These are phyloP conservation scores for Arion vulgaris DNA, from an alignment of 1,140 invertebrate genomes.

Conservation along the genomic window DNA sequence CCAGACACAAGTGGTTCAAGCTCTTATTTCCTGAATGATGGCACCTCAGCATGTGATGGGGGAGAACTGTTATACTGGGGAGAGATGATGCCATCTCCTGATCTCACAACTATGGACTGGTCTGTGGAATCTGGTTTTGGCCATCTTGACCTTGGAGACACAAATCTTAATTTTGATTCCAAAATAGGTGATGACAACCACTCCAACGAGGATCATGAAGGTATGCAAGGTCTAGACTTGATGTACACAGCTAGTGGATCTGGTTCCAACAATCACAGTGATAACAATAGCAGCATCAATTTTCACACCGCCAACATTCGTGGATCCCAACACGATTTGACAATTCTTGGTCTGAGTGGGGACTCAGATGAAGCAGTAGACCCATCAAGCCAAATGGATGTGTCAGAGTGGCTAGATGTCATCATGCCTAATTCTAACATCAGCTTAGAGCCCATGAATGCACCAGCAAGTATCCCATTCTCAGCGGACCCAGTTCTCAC, in stretches of 20 bases:
- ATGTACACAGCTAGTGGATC: background rate
- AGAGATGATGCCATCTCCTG: constrained; percentile 61
- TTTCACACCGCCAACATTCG: constrained; percentile 41
- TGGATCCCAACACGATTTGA: constrained; percentile 57
- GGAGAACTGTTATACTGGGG: constrained; percentile 61
- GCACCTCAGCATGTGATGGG: constrained; percentile 19
- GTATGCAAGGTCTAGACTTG: background rate
- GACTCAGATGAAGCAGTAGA: constrained; percentile 50
- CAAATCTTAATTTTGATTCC: constrained; percentile 24
- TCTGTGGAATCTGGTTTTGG: constrained; percentile 58
- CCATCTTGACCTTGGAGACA: constrained; percentile 57
- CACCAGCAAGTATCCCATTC: constrained; percentile 62
- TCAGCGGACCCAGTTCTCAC: constrained; percentile 78
- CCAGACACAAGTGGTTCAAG: background rate
- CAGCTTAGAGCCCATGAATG: constrained; percentile 63
- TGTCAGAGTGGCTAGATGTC: constrained; percentile 82
- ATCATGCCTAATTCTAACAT: constrained; percentile 75
- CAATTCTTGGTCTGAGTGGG: constrained; percentile 50
- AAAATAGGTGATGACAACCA: background rate
- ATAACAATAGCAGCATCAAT: constrained; percentile 23
- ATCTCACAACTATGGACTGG: constrained; percentile 68
- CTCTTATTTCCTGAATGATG: background rate
- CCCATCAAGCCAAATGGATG: constrained; percentile 80
- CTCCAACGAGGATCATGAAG: background rate
- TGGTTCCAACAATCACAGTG: constrained; percentile 31